Evolutionary conservation across 2,888 invertebrate genomes (phyloP), one percentile per base, ranked within the genome.

Genomic region (Polydrusus pterygomalis): DNA sequence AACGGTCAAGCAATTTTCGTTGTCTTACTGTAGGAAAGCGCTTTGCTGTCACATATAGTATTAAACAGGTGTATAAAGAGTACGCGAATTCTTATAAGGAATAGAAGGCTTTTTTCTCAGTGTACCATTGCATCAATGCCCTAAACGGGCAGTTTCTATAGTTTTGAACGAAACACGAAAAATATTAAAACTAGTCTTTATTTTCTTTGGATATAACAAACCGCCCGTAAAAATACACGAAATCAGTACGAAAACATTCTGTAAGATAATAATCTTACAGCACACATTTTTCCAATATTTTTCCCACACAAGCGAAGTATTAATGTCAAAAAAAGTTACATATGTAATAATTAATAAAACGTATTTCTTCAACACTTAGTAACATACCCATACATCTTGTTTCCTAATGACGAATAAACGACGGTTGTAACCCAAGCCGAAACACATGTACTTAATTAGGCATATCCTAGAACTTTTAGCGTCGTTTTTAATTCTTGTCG

Each of bases 391-490:
- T 77, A 77, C 67, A 63, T 76, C 78, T 76, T 68, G 68, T 64
- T 54, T 47, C 51, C 81, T 78, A 78, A 80, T 71, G 79, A 79
- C 77, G 78, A 80, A 79, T 79, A 77, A 80, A 80, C 77, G 79
- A 81, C 70, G 56, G 70, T 75, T 77, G 82, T 80, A 82, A 79
- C 81, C 80, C 74, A 80, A 82, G 73, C 77, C 65, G 72, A 68
- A 79, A 81, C 82, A 82, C 77, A 81, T 82, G 82, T 80, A 79
- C 77, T 78, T 82, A 82, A 82, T 82, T 82, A 82, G 78, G 82
- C 82, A 75, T 80, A 81, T 70, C 77, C 77, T 68, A 68, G 74
- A 67, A 60, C 67, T 65, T 70, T 74, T 77, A 77, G 67, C 38
- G 62, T 60, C 71, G 67, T 72, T 67, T 67, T 64, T 64, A 56